A percentile compares a stretch with the other conserved stretches of the same genome.
phyloP scores from a whole-genome alignment of 2,797 vertebrate species.

The Champsocephalus gunnari region DNA sequence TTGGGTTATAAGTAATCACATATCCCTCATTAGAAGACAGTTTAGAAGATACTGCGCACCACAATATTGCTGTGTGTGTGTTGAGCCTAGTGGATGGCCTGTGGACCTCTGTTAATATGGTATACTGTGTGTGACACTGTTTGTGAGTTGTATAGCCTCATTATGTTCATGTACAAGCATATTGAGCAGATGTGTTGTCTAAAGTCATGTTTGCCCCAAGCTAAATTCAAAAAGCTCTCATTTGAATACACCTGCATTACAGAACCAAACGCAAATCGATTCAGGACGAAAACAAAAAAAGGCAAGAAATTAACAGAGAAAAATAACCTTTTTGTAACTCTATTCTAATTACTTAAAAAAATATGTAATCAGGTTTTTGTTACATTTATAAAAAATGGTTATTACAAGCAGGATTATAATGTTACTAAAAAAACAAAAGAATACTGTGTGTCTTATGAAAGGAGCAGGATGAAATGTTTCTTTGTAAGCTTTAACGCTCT shows the following conservation, averaged over 20 bases:
- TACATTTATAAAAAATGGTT: too few relatives aligned
- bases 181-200: not conserved
- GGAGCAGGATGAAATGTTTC: too few relatives aligned
- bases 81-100: not conserved
- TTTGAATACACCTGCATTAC: too few relatives aligned
- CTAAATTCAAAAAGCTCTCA: not conserved
- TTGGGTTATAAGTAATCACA: not conserved
- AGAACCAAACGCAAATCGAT: not conserved
- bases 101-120: not conserved
- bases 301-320: constrained; percentile 3
- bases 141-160: not conserved
- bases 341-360: too few relatives aligned
- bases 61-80: constrained; percentile 5
- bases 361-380: too few relatives aligned
- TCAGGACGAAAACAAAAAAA: too few relatives aligned
- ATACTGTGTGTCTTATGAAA: too few relatives aligned
- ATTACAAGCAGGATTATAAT: too few relatives aligned
- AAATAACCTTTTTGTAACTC: not conserved
- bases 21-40: not conserved
- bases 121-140: not conserved
- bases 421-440: too few relatives aligned
- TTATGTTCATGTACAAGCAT: not conserved
- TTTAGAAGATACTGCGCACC: not conserved
- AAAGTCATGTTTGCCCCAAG: not conserved
- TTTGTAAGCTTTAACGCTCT: too few relatives aligned